A percentile compares a stretch with the other conserved stretches of the same genome.
Evolutionary conservation across 2,888 invertebrate species (phyloP).

Genomic region (Hanleya hanleyi): DNA sequence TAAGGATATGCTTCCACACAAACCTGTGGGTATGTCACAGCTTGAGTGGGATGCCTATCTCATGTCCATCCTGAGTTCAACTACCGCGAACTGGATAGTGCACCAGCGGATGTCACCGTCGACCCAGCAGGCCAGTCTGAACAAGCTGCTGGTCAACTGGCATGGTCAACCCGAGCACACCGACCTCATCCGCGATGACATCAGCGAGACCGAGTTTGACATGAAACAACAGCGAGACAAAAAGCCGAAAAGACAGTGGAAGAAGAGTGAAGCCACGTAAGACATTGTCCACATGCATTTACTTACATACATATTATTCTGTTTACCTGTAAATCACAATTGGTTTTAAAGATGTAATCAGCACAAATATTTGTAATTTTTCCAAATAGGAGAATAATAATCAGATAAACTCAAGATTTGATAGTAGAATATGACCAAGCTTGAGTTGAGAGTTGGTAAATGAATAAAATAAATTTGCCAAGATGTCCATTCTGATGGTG

Average conservation of each 20-base stretch:
- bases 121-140: slow-evolving; percentile 54
- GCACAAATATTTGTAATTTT: no score
- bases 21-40: neutral
- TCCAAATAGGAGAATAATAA: no score
- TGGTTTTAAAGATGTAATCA: no score
- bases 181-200: slow-evolving; percentile 61
- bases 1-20: neutral
- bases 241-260: slow-evolving; percentile 44
- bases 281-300: no score
- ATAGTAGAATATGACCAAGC: no score
- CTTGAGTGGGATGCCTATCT: slow-evolving; percentile 70
- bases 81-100: slow-evolving; percentile 72
- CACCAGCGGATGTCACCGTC: slow-evolving; percentile 51
- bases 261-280: slow-evolving; percentile 56
- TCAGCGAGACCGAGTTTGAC: slow-evolving; percentile 51
- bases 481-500: no score
- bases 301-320: no score
- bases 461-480: no score
- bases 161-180: slow-evolving; percentile 62
- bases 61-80: slow-evolving; percentile 65
- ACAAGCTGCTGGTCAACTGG: slow-evolving; percentile 51
- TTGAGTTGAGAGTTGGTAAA: no score
- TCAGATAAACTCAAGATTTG: no score
- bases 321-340: no score
- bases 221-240: slow-evolving; percentile 26